Evolutionary conservation across 2,113 vertebrate genomes (phyloP).

Genomic region (Nibea albiflora): DNA sequence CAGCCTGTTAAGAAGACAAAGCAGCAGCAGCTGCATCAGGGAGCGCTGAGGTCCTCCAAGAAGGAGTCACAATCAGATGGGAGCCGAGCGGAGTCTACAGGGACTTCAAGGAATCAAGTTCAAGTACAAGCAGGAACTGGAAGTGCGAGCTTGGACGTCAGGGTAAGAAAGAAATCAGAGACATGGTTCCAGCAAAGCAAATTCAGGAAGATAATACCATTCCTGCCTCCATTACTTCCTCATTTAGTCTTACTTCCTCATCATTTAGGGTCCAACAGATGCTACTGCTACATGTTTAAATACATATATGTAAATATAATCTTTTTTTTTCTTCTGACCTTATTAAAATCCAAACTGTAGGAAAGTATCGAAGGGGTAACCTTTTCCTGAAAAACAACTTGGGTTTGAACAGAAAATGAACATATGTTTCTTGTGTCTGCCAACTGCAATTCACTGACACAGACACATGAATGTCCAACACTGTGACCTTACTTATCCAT

Average conservation of each 20-base stretch:
- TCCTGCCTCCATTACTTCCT: background rate
- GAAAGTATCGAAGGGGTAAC: background rate
- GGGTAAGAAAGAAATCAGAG: conserved; percentile 38
- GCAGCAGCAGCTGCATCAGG: conserved; percentile 50
- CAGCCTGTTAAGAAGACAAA: conserved; percentile 31
- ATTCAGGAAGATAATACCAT: background rate
- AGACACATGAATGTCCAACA: background rate
- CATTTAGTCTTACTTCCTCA: background rate
- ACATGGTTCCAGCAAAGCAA: background rate
- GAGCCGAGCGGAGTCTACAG: conserved; percentile 18
- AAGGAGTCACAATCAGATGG: conserved; percentile 40
- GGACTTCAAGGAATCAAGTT: conserved; percentile 24
- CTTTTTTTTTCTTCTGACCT: background rate
- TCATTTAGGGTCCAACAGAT: background rate
- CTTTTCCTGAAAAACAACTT: background rate
- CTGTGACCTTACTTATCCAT: background rate
- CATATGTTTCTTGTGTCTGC: background rate
- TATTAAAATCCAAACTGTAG: background rate
- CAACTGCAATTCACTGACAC: background rate
- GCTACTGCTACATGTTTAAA: background rate
- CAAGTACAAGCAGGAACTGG: conserved; percentile 30
- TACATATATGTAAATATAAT: background rate
- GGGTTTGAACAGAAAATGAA: background rate
- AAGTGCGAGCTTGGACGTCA: conserved; percentile 16
- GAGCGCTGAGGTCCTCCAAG: conserved; percentile 30